phyloP scores from a whole-genome alignment of 1,140 invertebrate genomes.

The Bombyx mandarina region DNA sequence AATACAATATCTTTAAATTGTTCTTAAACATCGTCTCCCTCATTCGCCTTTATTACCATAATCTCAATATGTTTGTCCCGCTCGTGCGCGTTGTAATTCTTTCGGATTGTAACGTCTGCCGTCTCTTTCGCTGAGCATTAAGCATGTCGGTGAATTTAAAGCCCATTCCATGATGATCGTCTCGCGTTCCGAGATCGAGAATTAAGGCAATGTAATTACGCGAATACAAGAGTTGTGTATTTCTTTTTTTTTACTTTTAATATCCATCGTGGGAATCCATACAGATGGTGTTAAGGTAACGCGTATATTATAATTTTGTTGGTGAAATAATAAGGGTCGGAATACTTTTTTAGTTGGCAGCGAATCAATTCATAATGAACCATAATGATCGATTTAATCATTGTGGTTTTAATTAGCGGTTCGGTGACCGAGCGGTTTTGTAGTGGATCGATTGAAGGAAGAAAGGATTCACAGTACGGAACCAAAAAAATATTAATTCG shows the following conservation, averaged over 20 bases:
- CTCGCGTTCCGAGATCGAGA: conserved; percentile 38
- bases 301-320: neutral
- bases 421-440: no score
- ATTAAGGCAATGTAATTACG: conserved; percentile 50
- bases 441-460: no score
- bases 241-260: neutral
- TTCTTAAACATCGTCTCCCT: conserved; percentile 58
- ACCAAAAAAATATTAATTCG: no score
- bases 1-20: conserved; percentile 69
- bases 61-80: conserved; percentile 40
- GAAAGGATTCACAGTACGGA: no score
- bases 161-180: conserved; percentile 53
- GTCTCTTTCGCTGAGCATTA: conserved; percentile 32
- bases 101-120: conserved; percentile 11
- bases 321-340: conserved; percentile 15
- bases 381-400: no score
- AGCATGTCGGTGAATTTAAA: conserved; percentile 46
- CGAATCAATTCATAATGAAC: no score
- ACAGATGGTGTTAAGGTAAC: neutral
- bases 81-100: conserved; percentile 8
- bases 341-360: conserved; percentile 12
- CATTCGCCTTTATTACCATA: conserved; percentile 62
- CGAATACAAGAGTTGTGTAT: neutral
- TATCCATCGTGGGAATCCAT: no score
- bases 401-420: no score